Conservation (phyloP, 2,888 invertebrate species). For the Clunio marinus region DNA sequence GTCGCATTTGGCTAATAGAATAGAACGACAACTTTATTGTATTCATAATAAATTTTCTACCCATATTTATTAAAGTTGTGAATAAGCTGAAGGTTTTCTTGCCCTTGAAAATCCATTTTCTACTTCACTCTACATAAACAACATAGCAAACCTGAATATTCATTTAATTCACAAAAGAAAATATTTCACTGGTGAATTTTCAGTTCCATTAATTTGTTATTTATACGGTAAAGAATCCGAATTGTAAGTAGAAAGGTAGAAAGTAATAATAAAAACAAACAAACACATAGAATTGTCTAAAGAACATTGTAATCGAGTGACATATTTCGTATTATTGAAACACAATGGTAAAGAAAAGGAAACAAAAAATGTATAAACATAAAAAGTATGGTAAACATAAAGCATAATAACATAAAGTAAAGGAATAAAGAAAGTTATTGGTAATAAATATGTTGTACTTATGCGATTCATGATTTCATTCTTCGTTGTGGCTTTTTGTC, state of each 20-base stretch:
- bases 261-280: background rate
- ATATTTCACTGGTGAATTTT: background rate
- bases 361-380: background rate
- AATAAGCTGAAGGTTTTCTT: background rate
- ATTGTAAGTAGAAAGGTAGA: background rate
- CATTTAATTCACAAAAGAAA: background rate
- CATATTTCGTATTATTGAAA: background rate
- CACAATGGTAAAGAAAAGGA: background rate
- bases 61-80: background rate
- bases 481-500: background rate
- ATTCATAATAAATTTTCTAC: background rate
- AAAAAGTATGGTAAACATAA: background rate
- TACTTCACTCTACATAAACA: background rate
- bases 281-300: no score
- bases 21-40: no score
- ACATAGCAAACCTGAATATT: no score
- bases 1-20: conserved; percentile 5
- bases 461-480: background rate
- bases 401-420: conserved; percentile 16
- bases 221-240: background rate
- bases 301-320: background rate
- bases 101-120: background rate
- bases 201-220: background rate
- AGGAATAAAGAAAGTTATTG: conserved; percentile 20
- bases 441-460: background rate